phyloP scores from a whole-genome alignment of 1,140 invertebrate species.

The Trissolcus basalis region DNA sequence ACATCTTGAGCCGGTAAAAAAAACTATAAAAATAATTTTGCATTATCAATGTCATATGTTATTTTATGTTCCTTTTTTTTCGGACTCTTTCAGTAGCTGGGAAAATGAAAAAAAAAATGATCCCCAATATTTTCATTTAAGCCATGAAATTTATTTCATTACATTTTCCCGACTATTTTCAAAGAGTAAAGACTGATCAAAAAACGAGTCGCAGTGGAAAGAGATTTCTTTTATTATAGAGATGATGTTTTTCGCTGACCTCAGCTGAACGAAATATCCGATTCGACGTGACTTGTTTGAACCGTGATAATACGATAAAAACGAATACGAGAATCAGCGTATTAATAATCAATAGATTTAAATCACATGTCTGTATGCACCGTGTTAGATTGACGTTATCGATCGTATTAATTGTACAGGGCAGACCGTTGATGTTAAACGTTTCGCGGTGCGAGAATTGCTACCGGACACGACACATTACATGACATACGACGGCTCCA shows the following conservation, averaged over 20 bases:
- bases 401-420: constrained; percentile 78
- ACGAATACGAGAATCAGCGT: neutral
- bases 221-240: constrained; percentile 1
- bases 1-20: too few species aligned
- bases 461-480: constrained; percentile 95
- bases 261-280: neutral
- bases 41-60: too few species aligned
- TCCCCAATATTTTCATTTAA: too few species aligned
- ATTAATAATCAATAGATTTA: constrained; percentile 2
- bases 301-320: neutral
- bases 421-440: constrained; percentile 87
- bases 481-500: constrained; percentile 98
- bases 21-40: too few species aligned
- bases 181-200: neutral
- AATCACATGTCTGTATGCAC: constrained; percentile 33
- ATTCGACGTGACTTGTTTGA: neutral
- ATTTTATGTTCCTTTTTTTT: too few species aligned
- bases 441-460: constrained; percentile 88
- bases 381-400: constrained; percentile 65
- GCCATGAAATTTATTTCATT: too few species aligned
- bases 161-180: neutral
- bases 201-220: neutral
- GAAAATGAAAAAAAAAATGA: constrained; percentile 3
- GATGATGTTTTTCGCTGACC: neutral
- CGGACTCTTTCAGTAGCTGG: too few species aligned